Conservation (phyloP, 2,113 vertebrate genomes). For the Alligator mississippiensis region DNA sequence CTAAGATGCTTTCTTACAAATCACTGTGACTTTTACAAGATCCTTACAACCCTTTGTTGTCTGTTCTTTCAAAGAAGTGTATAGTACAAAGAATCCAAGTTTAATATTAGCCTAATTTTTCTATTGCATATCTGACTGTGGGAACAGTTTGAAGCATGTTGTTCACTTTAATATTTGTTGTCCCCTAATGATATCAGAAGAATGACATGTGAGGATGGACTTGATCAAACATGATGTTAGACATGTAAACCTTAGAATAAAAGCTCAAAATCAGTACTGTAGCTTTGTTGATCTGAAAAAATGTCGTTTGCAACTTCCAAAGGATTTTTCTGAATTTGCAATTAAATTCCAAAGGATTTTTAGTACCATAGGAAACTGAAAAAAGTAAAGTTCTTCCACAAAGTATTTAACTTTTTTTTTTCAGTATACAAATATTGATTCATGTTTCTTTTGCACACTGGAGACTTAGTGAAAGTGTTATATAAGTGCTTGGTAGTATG, state of each 20-base stretch:
- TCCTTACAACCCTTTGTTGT: slow-evolving; percentile 24
- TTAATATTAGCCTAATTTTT: neutral
- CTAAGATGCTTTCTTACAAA: slow-evolving; percentile 48
- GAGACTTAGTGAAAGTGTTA: neutral
- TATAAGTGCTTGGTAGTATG: neutral
- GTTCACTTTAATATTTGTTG: neutral
- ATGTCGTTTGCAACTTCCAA: neutral
- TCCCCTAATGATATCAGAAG: neutral
- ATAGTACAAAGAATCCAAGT: neutral
- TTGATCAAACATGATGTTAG: neutral
- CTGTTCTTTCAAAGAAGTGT: neutral
- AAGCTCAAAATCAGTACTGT: no score
- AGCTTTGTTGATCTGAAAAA: neutral
- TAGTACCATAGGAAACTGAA: neutral
- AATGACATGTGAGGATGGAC: neutral
- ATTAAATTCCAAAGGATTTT: neutral
- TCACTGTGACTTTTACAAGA: slow-evolving; percentile 61
- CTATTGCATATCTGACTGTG: neutral
- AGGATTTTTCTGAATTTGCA: neutral
- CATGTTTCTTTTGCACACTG: neutral
- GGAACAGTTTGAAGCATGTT: neutral
- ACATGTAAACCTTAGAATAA: neutral
- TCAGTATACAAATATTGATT: neutral
- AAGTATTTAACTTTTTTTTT: neutral
- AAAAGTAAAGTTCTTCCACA: neutral